Percentiles rank a stretch among this genome's conserved stretches.
These are phyloP conservation scores for Monoplex corrugatus DNA, from an alignment of 2,888 invertebrate species.

Conservation along the genomic window DNA sequence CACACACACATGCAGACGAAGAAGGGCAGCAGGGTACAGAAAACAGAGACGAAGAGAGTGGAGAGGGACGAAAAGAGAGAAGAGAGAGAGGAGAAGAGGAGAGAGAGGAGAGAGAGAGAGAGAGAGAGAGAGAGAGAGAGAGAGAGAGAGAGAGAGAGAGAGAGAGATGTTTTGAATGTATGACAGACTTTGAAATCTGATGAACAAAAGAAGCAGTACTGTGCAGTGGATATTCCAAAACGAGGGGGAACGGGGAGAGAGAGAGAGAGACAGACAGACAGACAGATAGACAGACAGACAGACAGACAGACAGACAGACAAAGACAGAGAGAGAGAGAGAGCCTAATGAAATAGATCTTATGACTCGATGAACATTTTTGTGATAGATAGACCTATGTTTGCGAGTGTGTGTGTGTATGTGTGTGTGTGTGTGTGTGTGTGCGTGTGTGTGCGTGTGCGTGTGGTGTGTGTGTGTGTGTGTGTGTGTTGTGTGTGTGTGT, in stretches of 20 bases:
- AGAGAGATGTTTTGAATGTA: too few relatives aligned
- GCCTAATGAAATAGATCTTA: neutral
- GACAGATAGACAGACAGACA: neutral
- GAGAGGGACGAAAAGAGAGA: neutral
- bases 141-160: constrained; percentile 20
- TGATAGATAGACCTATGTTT: neutral
- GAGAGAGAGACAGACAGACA: neutral
- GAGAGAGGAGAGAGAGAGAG: neutral
- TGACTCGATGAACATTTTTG: neutral
- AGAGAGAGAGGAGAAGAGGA: neutral
- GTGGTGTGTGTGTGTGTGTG: neutral
- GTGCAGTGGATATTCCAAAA: too few relatives aligned
- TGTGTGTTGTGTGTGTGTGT: neutral
- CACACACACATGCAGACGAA: neutral
- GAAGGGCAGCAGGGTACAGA: neutral
- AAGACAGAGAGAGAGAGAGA: neutral
- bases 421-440: constrained; percentile 22
- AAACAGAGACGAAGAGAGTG: neutral
- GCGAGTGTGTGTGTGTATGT: neutral
- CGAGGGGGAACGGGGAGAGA: neutral
- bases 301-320: neutral
- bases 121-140: constrained; percentile 26
- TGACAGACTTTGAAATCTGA: too few relatives aligned
- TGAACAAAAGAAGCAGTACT: too few relatives aligned
- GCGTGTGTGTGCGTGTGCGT: constrained; percentile 5